A percentile compares a stretch with the other conserved stretches of the same genome.
Evolutionary conservation across 2,797 vertebrate genomes (phyloP).

Genomic region (Lemur catta): DNA sequence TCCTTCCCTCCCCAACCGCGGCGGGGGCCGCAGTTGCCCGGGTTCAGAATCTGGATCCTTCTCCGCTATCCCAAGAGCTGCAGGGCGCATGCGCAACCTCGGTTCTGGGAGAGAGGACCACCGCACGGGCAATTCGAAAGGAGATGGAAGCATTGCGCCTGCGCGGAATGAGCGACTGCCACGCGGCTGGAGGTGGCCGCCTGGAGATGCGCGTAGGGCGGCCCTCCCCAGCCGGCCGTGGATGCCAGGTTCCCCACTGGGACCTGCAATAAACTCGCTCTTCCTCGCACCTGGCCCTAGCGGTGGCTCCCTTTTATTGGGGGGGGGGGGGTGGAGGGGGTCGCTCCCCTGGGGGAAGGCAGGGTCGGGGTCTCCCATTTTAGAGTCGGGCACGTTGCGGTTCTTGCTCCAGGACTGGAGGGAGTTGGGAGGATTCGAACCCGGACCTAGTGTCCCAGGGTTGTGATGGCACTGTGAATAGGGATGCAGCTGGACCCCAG

Average conservation of each 20-base stretch:
- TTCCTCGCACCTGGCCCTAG: conserved; percentile 53
- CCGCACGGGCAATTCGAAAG: not conserved
- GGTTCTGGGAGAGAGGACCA: not conserved
- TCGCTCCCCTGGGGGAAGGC: accelerated
- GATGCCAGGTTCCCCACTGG: not conserved
- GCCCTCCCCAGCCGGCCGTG: not conserved
- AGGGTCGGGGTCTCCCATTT: not conserved
- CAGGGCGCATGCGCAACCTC: not conserved
- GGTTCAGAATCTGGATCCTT: not conserved
- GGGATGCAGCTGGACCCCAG: not conserved
- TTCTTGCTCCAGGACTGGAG: not conserved
- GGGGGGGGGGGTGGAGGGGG: not conserved
- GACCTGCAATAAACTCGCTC: conserved; percentile 75
- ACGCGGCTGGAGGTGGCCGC: not conserved
- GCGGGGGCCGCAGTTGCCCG: too few species aligned
- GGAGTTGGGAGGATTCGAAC: not conserved
- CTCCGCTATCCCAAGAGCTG: not conserved
- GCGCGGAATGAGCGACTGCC: conserved; percentile 13
- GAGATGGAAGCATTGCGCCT: not conserved
- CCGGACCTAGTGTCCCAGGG: accelerated
- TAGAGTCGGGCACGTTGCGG: not conserved
- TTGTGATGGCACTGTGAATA: not conserved
- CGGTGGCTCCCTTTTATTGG: not conserved
- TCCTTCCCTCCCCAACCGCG: not conserved
- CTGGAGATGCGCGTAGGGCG: not conserved